Evolutionary conservation across 1,140 invertebrate species (phyloP).

Genomic region (Coptotermes formosanus): DNA sequence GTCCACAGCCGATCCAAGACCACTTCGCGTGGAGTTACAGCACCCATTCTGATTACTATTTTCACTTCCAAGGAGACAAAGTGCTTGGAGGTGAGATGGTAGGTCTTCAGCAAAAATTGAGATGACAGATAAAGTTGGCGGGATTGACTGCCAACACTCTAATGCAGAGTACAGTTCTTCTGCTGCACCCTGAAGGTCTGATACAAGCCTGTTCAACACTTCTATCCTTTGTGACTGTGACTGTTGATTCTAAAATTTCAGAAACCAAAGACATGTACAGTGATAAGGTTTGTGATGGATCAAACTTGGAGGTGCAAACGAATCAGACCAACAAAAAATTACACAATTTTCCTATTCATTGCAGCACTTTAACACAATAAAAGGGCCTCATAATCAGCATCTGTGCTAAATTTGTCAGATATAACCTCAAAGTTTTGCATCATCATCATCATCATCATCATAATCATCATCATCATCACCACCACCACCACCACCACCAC

Average conservation of each 20-base stretch:
- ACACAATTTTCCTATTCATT: too few species aligned
- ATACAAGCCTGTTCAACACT: constrained; percentile 11
- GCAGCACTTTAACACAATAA: too few species aligned
- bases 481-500: too few species aligned
- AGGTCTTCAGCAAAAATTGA: constrained; percentile 4
- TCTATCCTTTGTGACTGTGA: not conserved
- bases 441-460: too few species aligned
- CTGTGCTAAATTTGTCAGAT: too few species aligned
- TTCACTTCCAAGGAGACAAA: not conserved
- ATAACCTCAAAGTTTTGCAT: too few species aligned
- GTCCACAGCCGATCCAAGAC: constrained; percentile 21
- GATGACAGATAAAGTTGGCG: not conserved
- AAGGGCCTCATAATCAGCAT: too few species aligned
- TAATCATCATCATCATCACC: too few species aligned
- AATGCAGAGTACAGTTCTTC: constrained; percentile 20
- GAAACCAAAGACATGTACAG: not conserved
- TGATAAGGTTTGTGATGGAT: too few species aligned
- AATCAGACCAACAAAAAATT: too few species aligned
- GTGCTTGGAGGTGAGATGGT: not conserved
- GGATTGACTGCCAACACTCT: not conserved
- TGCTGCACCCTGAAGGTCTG: constrained; percentile 19
- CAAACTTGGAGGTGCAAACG: too few species aligned
- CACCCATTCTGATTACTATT: not conserved
- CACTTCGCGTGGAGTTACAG: not conserved
- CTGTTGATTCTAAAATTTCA: constrained; percentile 9